phyloP scores from a whole-genome alignment of 2,797 vertebrate species.

The Linurgus olivaceus region DNA sequence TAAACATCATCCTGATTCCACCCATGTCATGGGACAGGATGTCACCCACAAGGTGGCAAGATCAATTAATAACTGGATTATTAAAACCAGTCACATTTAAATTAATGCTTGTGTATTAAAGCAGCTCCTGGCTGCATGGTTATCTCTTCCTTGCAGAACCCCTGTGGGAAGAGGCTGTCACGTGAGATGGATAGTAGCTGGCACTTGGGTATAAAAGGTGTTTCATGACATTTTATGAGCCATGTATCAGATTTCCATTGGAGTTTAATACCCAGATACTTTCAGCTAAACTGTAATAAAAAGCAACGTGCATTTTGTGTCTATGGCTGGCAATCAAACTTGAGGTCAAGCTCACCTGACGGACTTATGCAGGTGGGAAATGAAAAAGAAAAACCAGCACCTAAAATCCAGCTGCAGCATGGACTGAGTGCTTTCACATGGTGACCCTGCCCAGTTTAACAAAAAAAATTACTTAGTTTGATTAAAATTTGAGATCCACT shows the following conservation, averaged over 20 bases:
- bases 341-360: not conserved
- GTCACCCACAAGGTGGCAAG: not conserved
- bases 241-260: not conserved
- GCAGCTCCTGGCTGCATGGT: not conserved
- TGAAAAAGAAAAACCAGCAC: not conserved
- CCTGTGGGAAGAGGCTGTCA: not conserved
- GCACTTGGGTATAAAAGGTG: not conserved
- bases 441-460: not conserved
- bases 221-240: slow-evolving; percentile 2
- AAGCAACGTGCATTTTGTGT: not conserved
- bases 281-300: not conserved
- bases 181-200: not conserved
- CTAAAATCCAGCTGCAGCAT: not conserved
- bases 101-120: not conserved
- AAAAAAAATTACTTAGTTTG: not conserved
- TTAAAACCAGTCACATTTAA: not conserved
- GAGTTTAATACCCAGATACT: not conserved
- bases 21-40: not conserved
- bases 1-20: not conserved
- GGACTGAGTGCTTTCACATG: not conserved
- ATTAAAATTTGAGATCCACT: not conserved
- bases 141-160: not conserved
- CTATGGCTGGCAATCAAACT: not conserved
- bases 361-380: not conserved
- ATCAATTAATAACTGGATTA: not conserved